A percentile compares a stretch with the other conserved stretches of the same genome.
phyloP scores from a whole-genome alignment of 1,140 invertebrate genomes.

The Aphelenchoides fujianensis region DNA sequence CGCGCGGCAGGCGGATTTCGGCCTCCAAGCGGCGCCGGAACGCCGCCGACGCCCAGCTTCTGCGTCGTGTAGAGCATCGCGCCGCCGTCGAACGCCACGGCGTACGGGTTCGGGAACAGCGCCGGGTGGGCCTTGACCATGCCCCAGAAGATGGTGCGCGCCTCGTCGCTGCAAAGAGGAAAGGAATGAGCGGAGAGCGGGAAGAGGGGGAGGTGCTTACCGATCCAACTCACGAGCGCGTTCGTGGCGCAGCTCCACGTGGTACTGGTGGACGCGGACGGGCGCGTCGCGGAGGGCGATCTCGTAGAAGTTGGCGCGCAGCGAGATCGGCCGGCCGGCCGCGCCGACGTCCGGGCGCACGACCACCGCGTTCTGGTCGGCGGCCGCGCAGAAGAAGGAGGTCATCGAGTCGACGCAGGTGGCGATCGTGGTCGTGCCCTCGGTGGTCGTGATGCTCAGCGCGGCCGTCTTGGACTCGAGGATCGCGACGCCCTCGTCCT shows the following conservation, averaged over 20 bases:
- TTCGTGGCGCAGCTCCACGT: slow-evolving; percentile 23
- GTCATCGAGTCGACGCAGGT: background rate
- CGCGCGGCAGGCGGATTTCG: slow-evolving; percentile 27
- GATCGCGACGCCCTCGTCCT: background rate
- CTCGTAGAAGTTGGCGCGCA: slow-evolving; percentile 24
- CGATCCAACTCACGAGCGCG: slow-evolving; percentile 10
- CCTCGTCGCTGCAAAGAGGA: slow-evolving; percentile 43
- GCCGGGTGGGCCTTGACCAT: slow-evolving; percentile 29
- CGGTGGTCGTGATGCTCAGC: background rate
- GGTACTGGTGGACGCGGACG: slow-evolving; percentile 22
- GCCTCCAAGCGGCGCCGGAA: slow-evolving; percentile 1
- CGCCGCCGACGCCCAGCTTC: background rate
- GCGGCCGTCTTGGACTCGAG: background rate
- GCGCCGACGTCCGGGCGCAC: slow-evolving; percentile 14
- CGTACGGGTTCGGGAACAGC: slow-evolving; percentile 43
- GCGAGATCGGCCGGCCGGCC: slow-evolving; percentile 17
- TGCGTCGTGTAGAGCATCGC: slow-evolving; percentile 39
- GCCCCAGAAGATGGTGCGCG: slow-evolving; percentile 46
- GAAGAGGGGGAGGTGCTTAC: no score
- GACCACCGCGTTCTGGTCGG: slow-evolving; percentile 23
- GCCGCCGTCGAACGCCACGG: slow-evolving; percentile 45
- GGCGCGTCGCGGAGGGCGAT: background rate
- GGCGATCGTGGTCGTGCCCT: background rate
- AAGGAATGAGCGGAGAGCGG: background rate
- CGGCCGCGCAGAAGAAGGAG: background rate